Evolutionary conservation across 1,140 invertebrate species (phyloP).

Genomic region (Colletes latitarsis): DNA sequence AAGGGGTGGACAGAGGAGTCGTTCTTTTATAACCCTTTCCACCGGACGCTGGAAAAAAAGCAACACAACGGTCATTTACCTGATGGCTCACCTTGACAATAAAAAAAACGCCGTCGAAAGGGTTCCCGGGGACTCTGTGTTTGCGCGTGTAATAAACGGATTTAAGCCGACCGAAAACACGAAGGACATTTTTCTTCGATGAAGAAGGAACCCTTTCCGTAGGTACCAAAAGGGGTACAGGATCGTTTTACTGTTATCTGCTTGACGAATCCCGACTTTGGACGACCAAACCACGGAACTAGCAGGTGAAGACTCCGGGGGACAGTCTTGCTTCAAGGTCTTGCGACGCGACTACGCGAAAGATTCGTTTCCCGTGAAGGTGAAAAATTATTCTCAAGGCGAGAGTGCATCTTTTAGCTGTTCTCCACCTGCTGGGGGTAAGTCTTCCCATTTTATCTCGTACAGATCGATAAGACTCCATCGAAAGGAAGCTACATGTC

Average conservation of each 20-base stretch:
- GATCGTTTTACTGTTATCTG: constrained; percentile 69
- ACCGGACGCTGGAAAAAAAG: constrained; percentile 37
- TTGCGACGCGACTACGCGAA: constrained; percentile 55
- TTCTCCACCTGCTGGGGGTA: constrained; percentile 53
- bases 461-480: too few species aligned
- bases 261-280: constrained; percentile 61
- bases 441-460: constrained; percentile 34
- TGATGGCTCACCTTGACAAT: constrained; percentile 67
- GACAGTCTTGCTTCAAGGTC: constrained; percentile 75
- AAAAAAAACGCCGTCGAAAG: constrained; percentile 64
- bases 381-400: constrained; percentile 53
- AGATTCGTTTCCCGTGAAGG: constrained; percentile 52
- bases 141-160: constrained; percentile 70
- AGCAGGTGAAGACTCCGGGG: constrained; percentile 64
- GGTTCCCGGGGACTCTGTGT: constrained; percentile 30
- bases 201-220: constrained; percentile 6
- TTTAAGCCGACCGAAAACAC: constrained; percentile 50
- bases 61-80: constrained; percentile 53
- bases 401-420: background rate
- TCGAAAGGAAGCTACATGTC: too few species aligned
- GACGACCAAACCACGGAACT: constrained; percentile 69
- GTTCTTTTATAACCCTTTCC: constrained; percentile 73
- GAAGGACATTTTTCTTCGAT: constrained; percentile 18
- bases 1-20: constrained; percentile 30
- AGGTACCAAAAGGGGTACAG: constrained; percentile 68